Evolutionary conservation across 2,888 invertebrate species (phyloP).

Genomic region (Papilio gigon): DNA sequence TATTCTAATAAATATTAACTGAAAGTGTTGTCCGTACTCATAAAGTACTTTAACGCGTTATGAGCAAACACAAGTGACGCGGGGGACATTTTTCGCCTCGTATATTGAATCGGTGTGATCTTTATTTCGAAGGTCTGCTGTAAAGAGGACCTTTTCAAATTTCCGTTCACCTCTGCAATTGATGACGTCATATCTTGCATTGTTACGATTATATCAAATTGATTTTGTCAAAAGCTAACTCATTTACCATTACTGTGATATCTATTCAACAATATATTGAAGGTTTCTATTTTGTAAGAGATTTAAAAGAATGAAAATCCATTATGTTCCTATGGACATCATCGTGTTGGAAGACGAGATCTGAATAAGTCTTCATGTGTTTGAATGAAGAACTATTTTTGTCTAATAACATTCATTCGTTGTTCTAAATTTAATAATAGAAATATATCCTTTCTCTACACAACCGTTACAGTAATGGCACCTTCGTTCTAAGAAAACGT

Average conservation of each 20-base stretch:
- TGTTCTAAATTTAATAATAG: not conserved
- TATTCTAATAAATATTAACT: slow-evolving; percentile 1
- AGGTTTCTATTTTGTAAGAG: no score
- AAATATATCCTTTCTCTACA: not conserved
- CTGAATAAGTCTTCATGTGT: no score
- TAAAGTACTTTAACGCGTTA: slow-evolving; percentile 42
- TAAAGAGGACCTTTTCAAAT: slow-evolving; percentile 62
- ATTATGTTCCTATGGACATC: no score
- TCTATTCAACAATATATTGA: not conserved
- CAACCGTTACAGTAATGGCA: not conserved
- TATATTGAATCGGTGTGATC: slow-evolving; percentile 57
- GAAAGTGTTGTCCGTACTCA: slow-evolving; percentile 27
- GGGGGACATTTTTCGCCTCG: slow-evolving; percentile 58
- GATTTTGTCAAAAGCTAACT: not conserved
- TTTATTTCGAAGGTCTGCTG: slow-evolving; percentile 50
- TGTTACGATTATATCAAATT: slow-evolving; percentile 47
- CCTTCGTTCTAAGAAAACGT: not conserved
- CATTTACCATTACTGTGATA: not conserved
- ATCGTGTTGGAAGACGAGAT: no score
- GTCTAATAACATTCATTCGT: no score
- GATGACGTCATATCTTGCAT: slow-evolving; percentile 55
- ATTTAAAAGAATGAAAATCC: no score
- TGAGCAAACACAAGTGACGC: slow-evolving; percentile 55
- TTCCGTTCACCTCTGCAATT: slow-evolving; percentile 61
- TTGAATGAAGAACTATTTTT: no score